phyloP scores from a whole-genome alignment of 2,797 vertebrate genomes.

The Poecile montanus region DNA sequence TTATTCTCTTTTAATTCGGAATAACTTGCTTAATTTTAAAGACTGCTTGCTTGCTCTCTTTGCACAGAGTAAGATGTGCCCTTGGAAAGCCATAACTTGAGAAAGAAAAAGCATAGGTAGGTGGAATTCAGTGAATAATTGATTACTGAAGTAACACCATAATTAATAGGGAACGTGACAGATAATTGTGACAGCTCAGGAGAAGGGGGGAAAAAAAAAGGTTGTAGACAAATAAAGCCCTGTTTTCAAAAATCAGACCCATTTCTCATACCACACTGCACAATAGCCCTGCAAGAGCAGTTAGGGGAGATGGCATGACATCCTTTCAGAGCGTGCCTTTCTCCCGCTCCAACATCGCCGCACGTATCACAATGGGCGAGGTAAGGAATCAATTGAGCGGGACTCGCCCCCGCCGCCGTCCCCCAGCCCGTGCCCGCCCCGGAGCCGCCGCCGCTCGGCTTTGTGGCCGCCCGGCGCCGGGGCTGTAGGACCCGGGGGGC shows the following conservation, averaged over 20 bases:
- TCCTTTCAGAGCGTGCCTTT: background rate
- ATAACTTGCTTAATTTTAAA: background rate
- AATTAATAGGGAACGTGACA: background rate
- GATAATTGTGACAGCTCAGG: background rate
- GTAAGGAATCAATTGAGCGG: conserved; percentile 71
- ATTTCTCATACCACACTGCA: background rate
- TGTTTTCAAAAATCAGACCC: conserved; percentile 27
- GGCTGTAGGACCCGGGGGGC: conserved; percentile 90
- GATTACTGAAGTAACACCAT: background rate
- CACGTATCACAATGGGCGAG: conserved; percentile 58
- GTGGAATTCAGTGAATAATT: background rate
- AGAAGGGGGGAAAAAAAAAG: no score
- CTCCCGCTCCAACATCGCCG: conserved; percentile 41
- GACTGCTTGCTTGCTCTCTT: background rate
- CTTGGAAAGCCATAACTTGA: background rate
- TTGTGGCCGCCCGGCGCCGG: conserved; percentile 65
- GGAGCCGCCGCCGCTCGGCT: conserved; percentile 64
- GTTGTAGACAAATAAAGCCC: background rate
- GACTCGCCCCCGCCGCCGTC: conserved; percentile 12
- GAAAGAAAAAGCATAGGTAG: background rate
- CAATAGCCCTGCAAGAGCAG: conserved; percentile 44
- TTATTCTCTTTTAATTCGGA: background rate
- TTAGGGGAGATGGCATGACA: conserved; percentile 21
- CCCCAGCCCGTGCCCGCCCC: conserved; percentile 31
- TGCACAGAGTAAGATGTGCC: background rate